Conservation (phyloP, 2,888 invertebrate genomes). For the Agriopis leucophaearia region DNA sequence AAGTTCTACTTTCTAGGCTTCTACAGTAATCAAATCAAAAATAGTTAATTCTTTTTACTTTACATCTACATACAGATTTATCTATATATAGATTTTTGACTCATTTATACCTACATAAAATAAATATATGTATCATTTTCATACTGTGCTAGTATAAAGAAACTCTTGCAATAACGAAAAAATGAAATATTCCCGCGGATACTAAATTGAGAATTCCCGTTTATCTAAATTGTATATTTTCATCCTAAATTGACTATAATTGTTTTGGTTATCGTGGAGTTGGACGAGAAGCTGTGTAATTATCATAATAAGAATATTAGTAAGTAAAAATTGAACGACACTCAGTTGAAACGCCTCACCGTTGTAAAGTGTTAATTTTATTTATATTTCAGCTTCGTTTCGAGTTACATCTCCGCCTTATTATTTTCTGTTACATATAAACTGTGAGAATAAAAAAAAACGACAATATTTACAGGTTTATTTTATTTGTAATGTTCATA, state of each 20-base stretch:
- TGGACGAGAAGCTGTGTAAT: conserved; percentile 40
- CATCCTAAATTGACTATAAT: conserved; percentile 15
- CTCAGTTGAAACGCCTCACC: conserved; percentile 14
- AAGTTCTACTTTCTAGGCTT: too few relatives aligned
- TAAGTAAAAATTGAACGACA: conserved; percentile 27
- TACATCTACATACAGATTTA: not conserved
- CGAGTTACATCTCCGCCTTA: conserved; percentile 13
- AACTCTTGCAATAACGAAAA: conserved; percentile 7
- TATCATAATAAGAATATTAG: conserved; percentile 48
- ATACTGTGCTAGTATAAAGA: not conserved
- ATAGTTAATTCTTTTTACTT: too few relatives aligned
- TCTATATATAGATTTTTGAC: too few relatives aligned
- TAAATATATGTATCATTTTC: not conserved
- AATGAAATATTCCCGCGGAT: conserved; percentile 4
- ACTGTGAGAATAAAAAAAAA: conserved; percentile 7
- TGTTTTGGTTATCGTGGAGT: conserved; percentile 17
- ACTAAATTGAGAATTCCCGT: conserved; percentile 13
- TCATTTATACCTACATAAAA: not conserved
- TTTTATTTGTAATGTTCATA: conserved; percentile 1
- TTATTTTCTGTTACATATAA: not conserved
- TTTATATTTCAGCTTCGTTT: conserved; percentile 25
- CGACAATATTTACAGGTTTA: not conserved
- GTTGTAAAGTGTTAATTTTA: conserved; percentile 34
- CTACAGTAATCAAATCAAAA: too few relatives aligned
- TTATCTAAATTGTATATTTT: conserved; percentile 17